Percentiles rank a stretch among this genome's conserved stretches.
These are phyloP conservation scores for Xerus rutilus DNA, from an alignment of 2,797 vertebrate genomes.

Conservation along the genomic window DNA sequence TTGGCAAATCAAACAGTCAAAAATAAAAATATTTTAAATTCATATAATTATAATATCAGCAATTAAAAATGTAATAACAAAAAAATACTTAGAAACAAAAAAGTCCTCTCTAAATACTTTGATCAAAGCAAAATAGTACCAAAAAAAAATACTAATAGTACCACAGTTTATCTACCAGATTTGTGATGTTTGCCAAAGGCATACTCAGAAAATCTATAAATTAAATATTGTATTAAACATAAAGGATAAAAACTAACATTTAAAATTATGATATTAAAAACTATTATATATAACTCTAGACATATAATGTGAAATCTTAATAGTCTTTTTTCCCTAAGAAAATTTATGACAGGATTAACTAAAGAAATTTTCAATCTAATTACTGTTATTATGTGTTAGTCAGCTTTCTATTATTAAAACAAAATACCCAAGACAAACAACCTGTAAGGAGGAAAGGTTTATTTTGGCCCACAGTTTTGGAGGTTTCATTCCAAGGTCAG, in stretches of 20 bases:
- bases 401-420: background rate
- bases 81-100: background rate
- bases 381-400: background rate
- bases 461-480: background rate
- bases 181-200: background rate
- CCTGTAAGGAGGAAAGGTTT: too few species aligned
- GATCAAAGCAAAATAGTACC: background rate
- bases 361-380: constrained; percentile 2
- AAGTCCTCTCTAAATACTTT: background rate
- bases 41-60: background rate
- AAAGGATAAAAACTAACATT: background rate
- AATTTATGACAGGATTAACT: background rate
- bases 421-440: background rate
- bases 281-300: background rate
- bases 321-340: background rate
- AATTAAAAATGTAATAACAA: background rate
- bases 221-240: background rate
- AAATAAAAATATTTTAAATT: constrained; percentile 5
- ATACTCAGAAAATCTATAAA: background rate
- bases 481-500: background rate
- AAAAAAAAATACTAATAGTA: background rate
- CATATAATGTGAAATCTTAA: background rate
- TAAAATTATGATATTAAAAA: background rate
- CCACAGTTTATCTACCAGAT: background rate
- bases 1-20: background rate